Evolutionary conservation across 2,888 invertebrate genomes (phyloP).

Genomic region (Lasiommata megera): DNA sequence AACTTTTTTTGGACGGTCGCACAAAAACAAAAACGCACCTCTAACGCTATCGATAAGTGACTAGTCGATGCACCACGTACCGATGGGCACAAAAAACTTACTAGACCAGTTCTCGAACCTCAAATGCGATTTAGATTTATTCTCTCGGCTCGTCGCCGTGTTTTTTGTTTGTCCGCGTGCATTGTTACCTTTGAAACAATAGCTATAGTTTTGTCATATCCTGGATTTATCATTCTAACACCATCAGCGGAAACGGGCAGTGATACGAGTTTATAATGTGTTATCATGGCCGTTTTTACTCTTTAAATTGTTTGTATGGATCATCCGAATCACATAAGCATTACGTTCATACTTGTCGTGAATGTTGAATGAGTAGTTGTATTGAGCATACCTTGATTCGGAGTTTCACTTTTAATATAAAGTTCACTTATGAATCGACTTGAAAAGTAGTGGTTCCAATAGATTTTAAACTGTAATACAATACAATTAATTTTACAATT

Average conservation of each 20-base stretch:
- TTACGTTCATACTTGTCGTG: conserved; percentile 42
- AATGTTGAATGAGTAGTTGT: conserved; percentile 36
- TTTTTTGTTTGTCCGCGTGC: conserved; percentile 64
- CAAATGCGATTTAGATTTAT: conserved; percentile 72
- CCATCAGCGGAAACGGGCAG: conserved; percentile 75
- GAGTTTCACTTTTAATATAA: conserved; percentile 36
- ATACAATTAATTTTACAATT: too few species aligned
- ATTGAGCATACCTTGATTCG: conserved; percentile 26
- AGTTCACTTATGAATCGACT: too few species aligned
- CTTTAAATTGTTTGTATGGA: conserved; percentile 58
- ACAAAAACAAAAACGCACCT: neutral
- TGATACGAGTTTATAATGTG: conserved; percentile 77
- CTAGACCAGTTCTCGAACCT: conserved; percentile 58
- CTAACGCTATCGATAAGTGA: neutral
- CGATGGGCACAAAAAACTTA: conserved; percentile 32
- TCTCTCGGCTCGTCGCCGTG: conserved; percentile 53
- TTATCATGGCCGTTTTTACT: conserved; percentile 68
- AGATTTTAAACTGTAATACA: too few species aligned
- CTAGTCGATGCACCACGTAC: conserved; percentile 16
- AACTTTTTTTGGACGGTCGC: too few species aligned
- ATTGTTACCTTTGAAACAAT: conserved; percentile 76
- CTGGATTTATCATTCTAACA: conserved; percentile 77
- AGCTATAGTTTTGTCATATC: conserved; percentile 68
- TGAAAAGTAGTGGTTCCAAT: too few species aligned
- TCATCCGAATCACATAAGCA: conserved; percentile 62